These are phyloP conservation scores for Anthoptus insignis DNA, from an alignment of 2,888 invertebrate species.

Conservation along the genomic window DNA sequence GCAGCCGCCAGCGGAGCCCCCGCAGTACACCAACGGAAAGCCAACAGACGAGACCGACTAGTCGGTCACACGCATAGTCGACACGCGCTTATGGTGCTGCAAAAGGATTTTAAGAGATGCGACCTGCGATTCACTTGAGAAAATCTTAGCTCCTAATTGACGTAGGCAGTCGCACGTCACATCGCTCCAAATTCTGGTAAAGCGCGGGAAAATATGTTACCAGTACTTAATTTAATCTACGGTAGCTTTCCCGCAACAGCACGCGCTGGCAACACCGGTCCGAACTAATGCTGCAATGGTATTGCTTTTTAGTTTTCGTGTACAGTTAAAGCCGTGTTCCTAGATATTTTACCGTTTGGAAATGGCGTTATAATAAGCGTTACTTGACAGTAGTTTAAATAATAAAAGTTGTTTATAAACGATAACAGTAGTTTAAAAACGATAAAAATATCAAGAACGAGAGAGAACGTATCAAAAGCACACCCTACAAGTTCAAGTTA, in stretches of 20 bases:
- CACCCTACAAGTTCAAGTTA: slow-evolving; percentile 12
- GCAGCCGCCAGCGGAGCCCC: slow-evolving; percentile 69
- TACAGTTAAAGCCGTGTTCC: slow-evolving; percentile 11
- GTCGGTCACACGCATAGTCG: slow-evolving; percentile 32
- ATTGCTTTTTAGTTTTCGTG: slow-evolving; percentile 37
- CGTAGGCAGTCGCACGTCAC: slow-evolving; percentile 4
- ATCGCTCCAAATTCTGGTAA: slow-evolving; percentile 56
- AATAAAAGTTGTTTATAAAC: no score
- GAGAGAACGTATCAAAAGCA: not conserved
- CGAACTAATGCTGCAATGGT: slow-evolving; percentile 47
- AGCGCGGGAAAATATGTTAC: slow-evolving; percentile 51
- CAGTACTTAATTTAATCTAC: slow-evolving; percentile 41
- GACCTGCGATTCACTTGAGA: slow-evolving; percentile 9
- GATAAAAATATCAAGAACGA: no score
- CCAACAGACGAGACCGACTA: slow-evolving; percentile 69
- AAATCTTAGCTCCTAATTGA: no score
- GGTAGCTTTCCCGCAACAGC: slow-evolving; percentile 39
- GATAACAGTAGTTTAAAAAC: no score
- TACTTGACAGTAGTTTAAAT: slow-evolving; percentile 16
- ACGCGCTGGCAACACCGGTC: slow-evolving; percentile 74
- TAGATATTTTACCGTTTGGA: not conserved
- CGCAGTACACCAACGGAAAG: slow-evolving; percentile 83
- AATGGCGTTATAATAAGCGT: not conserved
- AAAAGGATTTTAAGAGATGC: slow-evolving; percentile 25
- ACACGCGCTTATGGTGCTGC: slow-evolving; percentile 52